These are phyloP conservation scores for Tenthredo livida DNA, from an alignment of 2,888 invertebrate species.

Conservation along the genomic window DNA sequence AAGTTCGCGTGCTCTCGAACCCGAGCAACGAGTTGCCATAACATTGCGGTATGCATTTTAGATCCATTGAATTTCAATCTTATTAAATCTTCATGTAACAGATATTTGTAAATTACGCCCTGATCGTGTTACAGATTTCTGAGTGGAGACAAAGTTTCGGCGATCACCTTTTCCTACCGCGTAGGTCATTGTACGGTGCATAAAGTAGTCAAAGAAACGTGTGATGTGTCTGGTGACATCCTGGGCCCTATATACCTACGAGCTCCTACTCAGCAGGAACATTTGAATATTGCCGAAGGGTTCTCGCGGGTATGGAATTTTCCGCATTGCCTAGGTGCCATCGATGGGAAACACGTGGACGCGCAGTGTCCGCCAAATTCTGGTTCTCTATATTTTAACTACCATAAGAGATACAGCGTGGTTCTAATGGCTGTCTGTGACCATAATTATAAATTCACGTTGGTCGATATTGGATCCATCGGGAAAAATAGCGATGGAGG, in stretches of 20 bases:
- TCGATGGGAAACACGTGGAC: neutral
- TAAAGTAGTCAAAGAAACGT: slow-evolving; percentile 28
- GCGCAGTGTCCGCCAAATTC: neutral
- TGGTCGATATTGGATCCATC: neutral
- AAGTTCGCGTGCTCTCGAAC: neutral
- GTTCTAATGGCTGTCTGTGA: slow-evolving; percentile 51
- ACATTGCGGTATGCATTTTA: neutral
- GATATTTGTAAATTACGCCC: too few relatives aligned
- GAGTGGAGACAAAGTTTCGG: neutral
- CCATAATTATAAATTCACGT: slow-evolving; percentile 34
- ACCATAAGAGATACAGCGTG: slow-evolving; percentile 24
- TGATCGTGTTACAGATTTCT: neutral
- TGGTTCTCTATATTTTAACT: slow-evolving; percentile 5
- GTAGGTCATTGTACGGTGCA: slow-evolving; percentile 19
- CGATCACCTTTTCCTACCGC: slow-evolving; percentile 22
- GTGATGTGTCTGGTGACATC: neutral
- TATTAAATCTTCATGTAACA: too few relatives aligned
- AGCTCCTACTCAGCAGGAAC: neutral
- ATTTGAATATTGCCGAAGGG: neutral
- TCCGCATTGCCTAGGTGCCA: neutral
- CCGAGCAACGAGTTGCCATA: slow-evolving; percentile 10
- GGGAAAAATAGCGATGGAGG: neutral
- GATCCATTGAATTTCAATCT: too few relatives aligned
- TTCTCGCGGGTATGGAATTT: too few relatives aligned
- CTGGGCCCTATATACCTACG: neutral